Conservation (phyloP, 2,113 vertebrate species). For the Bungarus multicinctus region DNA sequence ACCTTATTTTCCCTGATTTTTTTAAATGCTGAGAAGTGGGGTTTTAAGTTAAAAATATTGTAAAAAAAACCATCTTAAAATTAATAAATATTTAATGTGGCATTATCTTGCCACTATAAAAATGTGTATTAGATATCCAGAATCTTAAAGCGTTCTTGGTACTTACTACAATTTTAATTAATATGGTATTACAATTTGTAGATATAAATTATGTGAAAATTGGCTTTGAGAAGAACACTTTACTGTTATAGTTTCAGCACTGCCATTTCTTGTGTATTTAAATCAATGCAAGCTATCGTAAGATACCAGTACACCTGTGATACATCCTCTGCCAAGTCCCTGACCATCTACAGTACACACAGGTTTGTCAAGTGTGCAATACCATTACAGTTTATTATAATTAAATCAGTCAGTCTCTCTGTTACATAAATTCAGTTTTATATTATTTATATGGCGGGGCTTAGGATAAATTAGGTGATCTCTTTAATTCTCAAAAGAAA, state of each 20-base stretch:
- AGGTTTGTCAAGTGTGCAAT: constrained; percentile 78
- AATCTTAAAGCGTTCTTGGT: constrained; percentile 71
- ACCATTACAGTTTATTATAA: constrained; percentile 71
- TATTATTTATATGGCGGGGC: constrained; percentile 67
- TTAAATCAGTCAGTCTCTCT: constrained; percentile 76
- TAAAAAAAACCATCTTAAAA: constrained; percentile 56
- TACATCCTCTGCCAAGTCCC: constrained; percentile 72
- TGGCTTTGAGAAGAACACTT: constrained; percentile 58
- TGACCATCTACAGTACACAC: constrained; percentile 76
- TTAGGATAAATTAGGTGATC: constrained; percentile 67
- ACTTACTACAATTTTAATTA: constrained; percentile 66
- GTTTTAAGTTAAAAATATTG: constrained; percentile 64
- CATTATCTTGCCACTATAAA: constrained; percentile 61
- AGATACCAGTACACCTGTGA: constrained; percentile 64
- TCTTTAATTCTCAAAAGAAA: constrained; percentile 62
- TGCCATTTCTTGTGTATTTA: constrained; percentile 60
- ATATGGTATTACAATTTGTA: constrained; percentile 64
- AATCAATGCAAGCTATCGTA: constrained; percentile 60
- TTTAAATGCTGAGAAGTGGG: constrained; percentile 55
- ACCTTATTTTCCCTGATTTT: constrained; percentile 68
- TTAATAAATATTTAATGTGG: constrained; percentile 70
- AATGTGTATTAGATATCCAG: constrained; percentile 63
- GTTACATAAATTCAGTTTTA: constrained; percentile 70
- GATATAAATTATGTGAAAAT: constrained; percentile 64
- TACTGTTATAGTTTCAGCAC: constrained; percentile 54